Conservation (phyloP, 2,888 invertebrate species). For the Beris chalybata region DNA sequence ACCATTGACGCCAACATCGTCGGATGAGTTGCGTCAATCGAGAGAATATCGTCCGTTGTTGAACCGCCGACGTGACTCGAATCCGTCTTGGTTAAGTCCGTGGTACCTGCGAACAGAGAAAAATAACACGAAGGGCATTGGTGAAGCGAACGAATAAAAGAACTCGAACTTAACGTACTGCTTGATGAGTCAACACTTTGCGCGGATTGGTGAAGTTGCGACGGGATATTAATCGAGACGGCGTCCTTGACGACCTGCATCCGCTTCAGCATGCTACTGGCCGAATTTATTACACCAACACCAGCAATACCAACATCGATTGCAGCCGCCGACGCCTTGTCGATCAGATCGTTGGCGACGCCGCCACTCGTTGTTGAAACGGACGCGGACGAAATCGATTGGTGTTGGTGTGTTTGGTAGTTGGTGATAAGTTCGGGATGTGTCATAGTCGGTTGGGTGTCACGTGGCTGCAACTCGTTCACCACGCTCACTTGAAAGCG, state of each 20-base stretch:
- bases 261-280: conserved; percentile 15
- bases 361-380: neutral
- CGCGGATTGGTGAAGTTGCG: conserved; percentile 15
- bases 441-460: neutral
- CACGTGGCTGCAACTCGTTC: conserved; percentile 54
- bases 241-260: conserved; percentile 19
- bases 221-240: conserved; percentile 15
- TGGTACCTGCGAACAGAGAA: no score
- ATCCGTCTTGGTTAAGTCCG: conserved; percentile 5
- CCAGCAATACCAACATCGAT: neutral
- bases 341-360: neutral
- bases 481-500: conserved; percentile 80
- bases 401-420: neutral
- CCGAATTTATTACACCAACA: neutral
- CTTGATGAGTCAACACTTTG: neutral
- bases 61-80: conserved; percentile 29
- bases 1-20: conserved; percentile 52
- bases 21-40: conserved; percentile 54
- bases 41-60: conserved; percentile 51
- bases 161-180: neutral
- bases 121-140: no score
- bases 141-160: neutral
- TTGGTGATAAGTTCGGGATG: neutral
- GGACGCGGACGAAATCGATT: neutral
- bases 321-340: neutral